These are phyloP conservation scores for Heliconius ethilla DNA, from an alignment of 2,888 invertebrate species.

Conservation along the genomic window DNA sequence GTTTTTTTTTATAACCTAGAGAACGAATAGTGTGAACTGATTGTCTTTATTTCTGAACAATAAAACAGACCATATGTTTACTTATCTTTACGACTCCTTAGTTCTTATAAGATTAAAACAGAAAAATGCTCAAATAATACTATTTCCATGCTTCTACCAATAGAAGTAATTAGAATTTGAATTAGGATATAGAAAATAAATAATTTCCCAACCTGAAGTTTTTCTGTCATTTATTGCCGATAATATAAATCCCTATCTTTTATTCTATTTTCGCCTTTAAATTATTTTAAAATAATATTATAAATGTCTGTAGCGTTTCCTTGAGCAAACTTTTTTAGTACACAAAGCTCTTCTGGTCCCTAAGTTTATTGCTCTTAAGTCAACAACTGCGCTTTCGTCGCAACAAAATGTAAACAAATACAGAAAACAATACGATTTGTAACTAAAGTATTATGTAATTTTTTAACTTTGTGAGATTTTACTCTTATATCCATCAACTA, in stretches of 20 bases:
- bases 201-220: neutral
- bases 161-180: no score
- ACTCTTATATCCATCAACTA: neutral
- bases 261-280: neutral
- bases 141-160: no score
- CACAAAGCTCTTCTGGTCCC: neutral
- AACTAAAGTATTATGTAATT: neutral
- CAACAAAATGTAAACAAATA: neutral
- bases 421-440: constrained; percentile 7
- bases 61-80: neutral
- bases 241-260: neutral
- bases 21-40: neutral
- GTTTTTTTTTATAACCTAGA: no score
- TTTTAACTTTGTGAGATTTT: neutral
- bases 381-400: constrained; percentile 8
- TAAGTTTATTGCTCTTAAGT: constrained; percentile 10
- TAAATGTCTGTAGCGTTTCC: neutral
- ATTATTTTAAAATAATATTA: constrained; percentile 1
- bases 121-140: no score
- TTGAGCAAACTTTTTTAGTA: constrained; percentile 1
- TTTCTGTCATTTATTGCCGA: neutral
- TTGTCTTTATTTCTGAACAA: neutral
- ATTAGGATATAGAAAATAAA: no score
- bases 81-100: no score
- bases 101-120: no score